phyloP scores from a whole-genome alignment of 2,888 invertebrate species.

The Stenodema calcarata region DNA sequence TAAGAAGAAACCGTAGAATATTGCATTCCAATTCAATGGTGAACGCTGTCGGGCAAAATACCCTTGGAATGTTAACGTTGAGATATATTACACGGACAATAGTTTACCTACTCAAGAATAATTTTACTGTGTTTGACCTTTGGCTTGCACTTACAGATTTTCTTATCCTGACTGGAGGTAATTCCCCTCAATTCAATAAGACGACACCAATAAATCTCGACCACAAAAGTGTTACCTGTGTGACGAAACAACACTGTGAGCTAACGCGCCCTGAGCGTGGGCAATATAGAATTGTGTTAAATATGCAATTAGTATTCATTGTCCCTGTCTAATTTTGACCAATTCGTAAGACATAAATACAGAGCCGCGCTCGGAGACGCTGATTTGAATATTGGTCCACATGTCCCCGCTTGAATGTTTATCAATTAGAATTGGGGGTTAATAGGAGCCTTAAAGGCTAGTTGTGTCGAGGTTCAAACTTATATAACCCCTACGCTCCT shows the following conservation, averaged over 20 bases:
- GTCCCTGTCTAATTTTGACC: neutral
- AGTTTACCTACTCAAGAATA: too few species aligned
- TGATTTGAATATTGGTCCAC: constrained; percentile 29
- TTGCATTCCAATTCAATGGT: too few species aligned
- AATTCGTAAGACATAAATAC: neutral
- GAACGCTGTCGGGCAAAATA: too few species aligned
- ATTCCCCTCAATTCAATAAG: too few species aligned
- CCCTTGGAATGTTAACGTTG: too few species aligned
- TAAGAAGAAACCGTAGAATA: too few species aligned
- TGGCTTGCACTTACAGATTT: too few species aligned
- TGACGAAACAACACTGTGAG: neutral
- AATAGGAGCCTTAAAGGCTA: constrained; percentile 17
- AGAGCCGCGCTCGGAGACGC: neutral
- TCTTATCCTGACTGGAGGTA: too few species aligned
- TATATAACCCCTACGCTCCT: constrained; percentile 33
- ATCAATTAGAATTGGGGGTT: constrained; percentile 22
- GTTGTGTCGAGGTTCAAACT: constrained; percentile 24
- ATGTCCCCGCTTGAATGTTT: constrained; percentile 7
- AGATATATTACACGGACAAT: too few species aligned
- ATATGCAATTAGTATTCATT: neutral
- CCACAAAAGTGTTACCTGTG: neutral
- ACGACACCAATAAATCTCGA: too few species aligned
- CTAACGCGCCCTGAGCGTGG: neutral
- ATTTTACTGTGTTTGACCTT: too few species aligned
- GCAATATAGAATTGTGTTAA: neutral